A percentile compares a stretch with the other conserved stretches of the same genome.
Conservation (phyloP, 2,113 vertebrate genomes). For the Esox niger region DNA sequence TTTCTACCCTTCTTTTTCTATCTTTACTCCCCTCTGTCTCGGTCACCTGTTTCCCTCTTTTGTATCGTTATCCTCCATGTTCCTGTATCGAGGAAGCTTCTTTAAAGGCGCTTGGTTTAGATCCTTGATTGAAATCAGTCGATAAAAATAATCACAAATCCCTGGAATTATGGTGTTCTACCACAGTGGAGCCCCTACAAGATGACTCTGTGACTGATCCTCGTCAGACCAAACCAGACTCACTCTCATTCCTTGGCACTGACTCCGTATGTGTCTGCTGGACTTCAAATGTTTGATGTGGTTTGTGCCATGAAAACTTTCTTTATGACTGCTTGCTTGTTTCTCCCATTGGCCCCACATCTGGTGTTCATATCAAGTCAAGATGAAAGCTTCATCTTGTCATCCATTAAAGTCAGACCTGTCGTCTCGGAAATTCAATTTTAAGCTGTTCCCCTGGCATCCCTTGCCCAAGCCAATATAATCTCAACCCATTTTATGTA, state of each 20-base stretch:
- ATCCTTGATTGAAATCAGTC: not conserved
- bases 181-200: too few species aligned
- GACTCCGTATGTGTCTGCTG: too few species aligned
- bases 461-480: constrained; percentile 28
- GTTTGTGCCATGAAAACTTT: constrained; percentile 16
- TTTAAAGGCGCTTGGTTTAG: not conserved
- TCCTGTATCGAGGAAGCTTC: not conserved
- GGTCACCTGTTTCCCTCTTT: too few species aligned
- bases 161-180: too few species aligned
- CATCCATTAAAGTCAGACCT: constrained; percentile 64
- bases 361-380: constrained; percentile 65
- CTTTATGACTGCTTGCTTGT: constrained; percentile 33
- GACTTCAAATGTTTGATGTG: constrained; percentile 48
- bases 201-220: not conserved
- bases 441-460: constrained; percentile 38
- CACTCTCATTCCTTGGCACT: not conserved
- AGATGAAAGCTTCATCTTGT: constrained; percentile 56
- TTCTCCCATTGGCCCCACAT: constrained; percentile 55
- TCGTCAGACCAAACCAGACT: not conserved
- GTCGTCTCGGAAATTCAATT: constrained; percentile 58
- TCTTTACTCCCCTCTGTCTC: too few species aligned
- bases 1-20: too few species aligned
- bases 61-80: too few species aligned
- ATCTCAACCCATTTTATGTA: constrained; percentile 37
- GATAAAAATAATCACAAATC: too few species aligned